phyloP scores from a whole-genome alignment of 2,113 vertebrate species.

The Tinamus guttatus region DNA sequence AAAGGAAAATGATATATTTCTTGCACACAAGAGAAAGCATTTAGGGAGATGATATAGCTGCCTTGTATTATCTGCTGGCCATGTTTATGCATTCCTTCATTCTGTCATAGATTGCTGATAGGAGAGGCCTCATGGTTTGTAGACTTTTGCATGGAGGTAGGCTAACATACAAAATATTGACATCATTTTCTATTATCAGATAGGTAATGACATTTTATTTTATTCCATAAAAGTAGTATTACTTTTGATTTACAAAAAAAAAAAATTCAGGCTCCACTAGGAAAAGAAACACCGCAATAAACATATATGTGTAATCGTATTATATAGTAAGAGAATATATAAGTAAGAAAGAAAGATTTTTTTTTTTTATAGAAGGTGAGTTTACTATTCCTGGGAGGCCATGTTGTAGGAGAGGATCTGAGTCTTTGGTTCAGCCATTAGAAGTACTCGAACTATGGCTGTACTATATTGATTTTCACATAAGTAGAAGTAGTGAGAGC shows the following conservation, averaged over 20 bases:
- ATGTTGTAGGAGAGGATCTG: not conserved
- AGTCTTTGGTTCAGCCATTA: not conserved
- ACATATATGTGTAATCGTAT: not conserved
- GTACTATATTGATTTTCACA: not conserved
- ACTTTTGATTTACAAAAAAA: slow-evolving; percentile 4
- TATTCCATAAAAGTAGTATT: not conserved
- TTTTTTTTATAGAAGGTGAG: not conserved
- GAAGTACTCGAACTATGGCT: not conserved
- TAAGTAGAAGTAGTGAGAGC: too few relatives aligned
- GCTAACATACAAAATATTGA: not conserved
- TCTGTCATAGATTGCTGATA: not conserved
- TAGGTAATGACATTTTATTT: not conserved
- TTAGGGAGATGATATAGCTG: not conserved
- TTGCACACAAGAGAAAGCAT: not conserved
- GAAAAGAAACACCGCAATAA: slow-evolving; percentile 18
- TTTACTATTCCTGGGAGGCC: not conserved
- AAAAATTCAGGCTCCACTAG: not conserved
- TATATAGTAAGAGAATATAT: slow-evolving; percentile 1
- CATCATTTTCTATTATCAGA: not conserved
- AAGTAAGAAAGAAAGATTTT: not conserved
- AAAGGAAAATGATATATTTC: not conserved
- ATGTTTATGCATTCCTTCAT: not conserved
- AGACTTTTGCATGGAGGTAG: not conserved
- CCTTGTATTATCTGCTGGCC: not conserved
- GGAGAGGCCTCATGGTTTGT: not conserved